These are phyloP conservation scores for Hiodon alosoides DNA, from an alignment of 2,113 vertebrate genomes.

Conservation along the genomic window DNA sequence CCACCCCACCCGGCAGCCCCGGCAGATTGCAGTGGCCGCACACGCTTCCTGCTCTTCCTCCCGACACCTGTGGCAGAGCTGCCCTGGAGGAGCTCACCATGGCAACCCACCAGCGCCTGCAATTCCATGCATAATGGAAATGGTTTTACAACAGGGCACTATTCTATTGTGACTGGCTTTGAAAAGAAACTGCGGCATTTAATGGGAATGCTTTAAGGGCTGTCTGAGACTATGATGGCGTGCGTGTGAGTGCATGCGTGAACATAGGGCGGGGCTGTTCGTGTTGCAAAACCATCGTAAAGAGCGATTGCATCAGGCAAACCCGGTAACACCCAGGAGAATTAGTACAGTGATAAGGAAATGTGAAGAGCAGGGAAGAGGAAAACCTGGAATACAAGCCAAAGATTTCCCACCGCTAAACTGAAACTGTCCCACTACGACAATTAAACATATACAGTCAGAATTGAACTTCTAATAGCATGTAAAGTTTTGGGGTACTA, in stretches of 20 bases:
- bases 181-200: not conserved
- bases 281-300: not conserved
- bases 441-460: too few relatives aligned
- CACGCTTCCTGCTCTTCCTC: slow-evolving; percentile 14
- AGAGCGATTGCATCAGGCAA: not conserved
- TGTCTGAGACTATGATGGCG: not conserved
- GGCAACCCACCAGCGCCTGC: slow-evolving; percentile 41
- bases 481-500: not conserved
- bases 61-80: slow-evolving; percentile 52
- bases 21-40: not conserved
- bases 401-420: not conserved
- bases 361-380: not conserved
- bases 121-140: slow-evolving; percentile 27
- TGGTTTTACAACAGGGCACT: not conserved
- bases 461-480: not conserved
- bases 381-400: not conserved
- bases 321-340: not conserved
- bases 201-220: not conserved
- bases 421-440: too few relatives aligned
- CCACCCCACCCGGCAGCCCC: not conserved
- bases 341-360: not conserved
- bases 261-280: not conserved
- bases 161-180: slow-evolving; percentile 2
- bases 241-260: not conserved
- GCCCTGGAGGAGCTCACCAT: slow-evolving; percentile 43